Evolutionary conservation across 2,888 invertebrate species (phyloP).

Genomic region (Eristalinus sepulchralis): DNA sequence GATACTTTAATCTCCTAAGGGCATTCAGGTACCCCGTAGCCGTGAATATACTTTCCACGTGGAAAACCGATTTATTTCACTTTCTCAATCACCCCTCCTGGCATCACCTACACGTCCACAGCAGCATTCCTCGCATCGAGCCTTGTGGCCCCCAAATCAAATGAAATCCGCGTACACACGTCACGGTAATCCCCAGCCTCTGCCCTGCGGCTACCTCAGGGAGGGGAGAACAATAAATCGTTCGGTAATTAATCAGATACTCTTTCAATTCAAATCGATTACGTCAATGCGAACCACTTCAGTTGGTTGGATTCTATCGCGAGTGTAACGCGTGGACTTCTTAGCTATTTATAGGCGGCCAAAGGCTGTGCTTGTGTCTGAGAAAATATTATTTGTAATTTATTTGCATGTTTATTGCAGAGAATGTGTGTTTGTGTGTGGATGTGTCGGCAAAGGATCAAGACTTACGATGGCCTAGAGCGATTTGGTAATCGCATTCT

Average conservation of each 20-base stretch:
- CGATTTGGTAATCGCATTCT: constrained; percentile 42
- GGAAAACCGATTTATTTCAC: too few relatives aligned
- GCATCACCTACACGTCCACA: background rate
- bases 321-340: background rate
- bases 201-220: background rate
- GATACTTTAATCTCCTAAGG: too few relatives aligned
- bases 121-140: background rate
- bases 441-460: constrained; percentile 10
- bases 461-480: constrained; percentile 34
- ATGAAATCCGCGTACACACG: background rate
- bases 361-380: constrained; percentile 2
- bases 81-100: background rate
- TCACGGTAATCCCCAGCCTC: background rate
- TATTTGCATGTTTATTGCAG: constrained; percentile 5
- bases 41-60: too few relatives aligned
- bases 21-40: too few relatives aligned
- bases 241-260: constrained; percentile 9
- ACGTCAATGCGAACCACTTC: constrained; percentile 22
- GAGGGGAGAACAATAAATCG: background rate
- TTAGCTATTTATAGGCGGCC: constrained; percentile 23
- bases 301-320: background rate
- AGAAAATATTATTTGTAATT: constrained; percentile 6
- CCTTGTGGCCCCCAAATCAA: background rate
- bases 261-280: constrained; percentile 21
- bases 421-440: background rate